These are phyloP conservation scores for Luidia sarsii DNA, from an alignment of 53 echinoderm and acorn worm genomes.

Conservation along the genomic window DNA sequence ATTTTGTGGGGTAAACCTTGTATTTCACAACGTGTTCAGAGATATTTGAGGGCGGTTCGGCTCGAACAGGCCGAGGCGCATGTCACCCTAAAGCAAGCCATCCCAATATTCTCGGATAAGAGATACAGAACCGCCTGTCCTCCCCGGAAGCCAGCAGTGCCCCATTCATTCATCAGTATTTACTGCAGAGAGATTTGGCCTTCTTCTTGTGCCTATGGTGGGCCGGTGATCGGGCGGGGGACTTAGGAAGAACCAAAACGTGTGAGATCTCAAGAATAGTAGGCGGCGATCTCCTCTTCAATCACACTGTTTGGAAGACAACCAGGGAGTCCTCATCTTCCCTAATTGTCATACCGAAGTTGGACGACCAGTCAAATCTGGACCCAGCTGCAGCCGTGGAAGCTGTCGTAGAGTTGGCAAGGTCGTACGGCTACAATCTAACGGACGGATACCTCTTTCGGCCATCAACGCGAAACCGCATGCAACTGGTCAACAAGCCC, in stretches of 20 bases:
- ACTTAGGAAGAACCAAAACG: slow-evolving; percentile 11
- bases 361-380: neutral
- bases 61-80: slow-evolving; percentile 30
- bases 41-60: slow-evolving; percentile 12
- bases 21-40: neutral
- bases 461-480: neutral
- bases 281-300: slow-evolving; percentile 8
- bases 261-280: slow-evolving; percentile 10
- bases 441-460: slow-evolving; percentile 27
- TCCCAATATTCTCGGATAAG: slow-evolving; percentile 25
- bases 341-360: neutral
- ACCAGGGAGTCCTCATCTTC: neutral
- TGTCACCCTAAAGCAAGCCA: slow-evolving; percentile 24
- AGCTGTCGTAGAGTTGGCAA: neutral
- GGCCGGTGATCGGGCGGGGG: slow-evolving; percentile 26
- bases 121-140: neutral
- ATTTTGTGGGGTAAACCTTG: neutral
- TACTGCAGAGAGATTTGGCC: slow-evolving; percentile 19
- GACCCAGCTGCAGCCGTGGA: slow-evolving; percentile 1
- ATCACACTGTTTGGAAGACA: slow-evolving; percentile 34
- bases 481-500: neutral
- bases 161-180: neutral
- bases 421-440: neutral
- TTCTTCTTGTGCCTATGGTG: slow-evolving; percentile 10
- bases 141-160: neutral